Evolutionary conservation across 2,113 vertebrate genomes (phyloP).

Genomic region (Tor tambroides): DNA sequence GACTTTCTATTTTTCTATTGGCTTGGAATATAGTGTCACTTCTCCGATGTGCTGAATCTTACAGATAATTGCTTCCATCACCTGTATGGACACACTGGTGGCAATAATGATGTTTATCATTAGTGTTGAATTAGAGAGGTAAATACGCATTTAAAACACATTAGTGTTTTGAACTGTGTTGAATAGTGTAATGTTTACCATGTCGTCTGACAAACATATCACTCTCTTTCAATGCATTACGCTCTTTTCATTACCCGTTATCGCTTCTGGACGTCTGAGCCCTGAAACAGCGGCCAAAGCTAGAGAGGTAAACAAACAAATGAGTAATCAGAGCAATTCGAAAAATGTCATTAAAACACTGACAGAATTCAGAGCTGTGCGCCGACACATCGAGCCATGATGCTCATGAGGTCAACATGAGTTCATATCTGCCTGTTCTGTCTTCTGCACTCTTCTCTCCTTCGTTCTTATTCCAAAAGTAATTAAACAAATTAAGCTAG

Average conservation of each 20-base stretch:
- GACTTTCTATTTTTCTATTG: neutral
- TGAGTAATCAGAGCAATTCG: neutral
- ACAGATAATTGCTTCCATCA: slow-evolving; percentile 48
- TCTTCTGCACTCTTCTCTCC: too few species aligned
- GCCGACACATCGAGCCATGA: neutral
- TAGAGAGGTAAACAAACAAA: slow-evolving; percentile 22
- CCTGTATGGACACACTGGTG: slow-evolving; percentile 41
- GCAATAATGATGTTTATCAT: slow-evolving; percentile 60
- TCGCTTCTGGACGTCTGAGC: slow-evolving; percentile 37
- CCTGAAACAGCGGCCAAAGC: neutral
- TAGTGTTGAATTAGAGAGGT: slow-evolving; percentile 39
- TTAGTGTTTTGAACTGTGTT: slow-evolving; percentile 35
- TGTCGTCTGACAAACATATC: slow-evolving; percentile 18
- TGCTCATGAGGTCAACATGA: neutral
- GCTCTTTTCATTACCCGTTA: slow-evolving; percentile 33
- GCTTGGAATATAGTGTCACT: neutral
- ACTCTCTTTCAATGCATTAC: slow-evolving; percentile 7
- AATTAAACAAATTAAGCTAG: neutral
- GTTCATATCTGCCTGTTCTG: neutral
- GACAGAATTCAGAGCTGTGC: neutral
- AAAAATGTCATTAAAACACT: slow-evolving; percentile 4
- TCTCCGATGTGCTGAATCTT: slow-evolving; percentile 42
- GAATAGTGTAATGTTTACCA: slow-evolving; percentile 34
- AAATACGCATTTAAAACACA: slow-evolving; percentile 59
- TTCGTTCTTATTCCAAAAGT: too few species aligned